These are phyloP conservation scores for Caracal caracal DNA, from an alignment of 2,113 vertebrate genomes.

Conservation along the genomic window DNA sequence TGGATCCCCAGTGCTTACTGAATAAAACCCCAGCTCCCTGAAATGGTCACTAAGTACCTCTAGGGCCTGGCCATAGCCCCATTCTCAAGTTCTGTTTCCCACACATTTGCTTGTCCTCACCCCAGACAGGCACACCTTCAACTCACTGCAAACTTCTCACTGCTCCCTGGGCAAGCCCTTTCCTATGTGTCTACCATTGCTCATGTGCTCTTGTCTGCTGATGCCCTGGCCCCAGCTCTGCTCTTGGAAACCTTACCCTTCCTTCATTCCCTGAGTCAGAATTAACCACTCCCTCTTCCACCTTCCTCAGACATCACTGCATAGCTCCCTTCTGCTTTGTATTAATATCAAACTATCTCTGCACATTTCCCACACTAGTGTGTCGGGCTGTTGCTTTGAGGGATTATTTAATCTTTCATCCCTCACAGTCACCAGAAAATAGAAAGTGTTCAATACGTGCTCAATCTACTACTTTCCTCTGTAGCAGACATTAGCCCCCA, in stretches of 20 bases:
- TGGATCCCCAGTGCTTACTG: neutral
- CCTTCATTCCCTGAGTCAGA: neutral
- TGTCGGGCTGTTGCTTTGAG: neutral
- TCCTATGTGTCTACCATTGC: neutral
- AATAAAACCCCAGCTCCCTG: neutral
- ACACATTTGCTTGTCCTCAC: neutral
- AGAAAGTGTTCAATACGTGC: neutral
- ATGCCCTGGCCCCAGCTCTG: neutral
- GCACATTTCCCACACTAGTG: neutral
- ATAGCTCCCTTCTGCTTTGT: neutral
- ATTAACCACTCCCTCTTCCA: neutral
- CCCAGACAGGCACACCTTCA: neutral
- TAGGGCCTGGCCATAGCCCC: neutral
- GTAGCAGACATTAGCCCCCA: neutral
- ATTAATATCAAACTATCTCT: neutral
- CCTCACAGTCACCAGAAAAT: neutral
- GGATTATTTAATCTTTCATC: neutral
- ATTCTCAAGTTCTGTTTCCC: conserved; percentile 7
- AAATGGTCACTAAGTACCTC: neutral
- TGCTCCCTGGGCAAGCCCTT: neutral
- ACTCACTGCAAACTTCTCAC: neutral
- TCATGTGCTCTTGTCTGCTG: neutral
- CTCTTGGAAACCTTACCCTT: neutral
- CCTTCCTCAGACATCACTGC: neutral
- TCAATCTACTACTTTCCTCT: neutral